A percentile compares a stretch with the other conserved stretches of the same genome.
Conservation (phyloP, 2,113 vertebrate species). For the Salvator merianae region DNA sequence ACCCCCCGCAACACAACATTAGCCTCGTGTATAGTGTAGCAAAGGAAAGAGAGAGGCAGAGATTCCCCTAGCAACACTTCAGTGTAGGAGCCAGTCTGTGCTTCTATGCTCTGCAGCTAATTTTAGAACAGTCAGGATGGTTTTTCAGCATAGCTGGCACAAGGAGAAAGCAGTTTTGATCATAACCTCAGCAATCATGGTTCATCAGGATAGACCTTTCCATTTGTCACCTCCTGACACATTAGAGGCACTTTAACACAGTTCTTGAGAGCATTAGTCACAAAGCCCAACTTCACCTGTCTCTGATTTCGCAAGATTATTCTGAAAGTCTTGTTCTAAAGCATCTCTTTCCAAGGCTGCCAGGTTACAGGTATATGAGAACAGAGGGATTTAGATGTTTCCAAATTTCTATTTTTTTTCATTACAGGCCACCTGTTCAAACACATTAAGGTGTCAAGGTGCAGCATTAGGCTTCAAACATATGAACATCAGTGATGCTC, state of each 20-base stretch:
- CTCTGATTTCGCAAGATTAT: background rate
- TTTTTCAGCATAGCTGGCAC: constrained; percentile 27
- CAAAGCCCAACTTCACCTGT: background rate
- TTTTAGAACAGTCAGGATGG: constrained; percentile 28
- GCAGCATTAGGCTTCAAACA: background rate
- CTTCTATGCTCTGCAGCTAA: background rate
- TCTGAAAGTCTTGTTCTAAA: background rate
- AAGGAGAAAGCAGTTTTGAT: background rate
- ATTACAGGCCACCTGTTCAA: background rate
- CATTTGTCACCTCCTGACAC: background rate
- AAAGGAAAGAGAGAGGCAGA: background rate
- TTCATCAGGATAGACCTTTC: background rate
- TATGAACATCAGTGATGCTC: too few relatives aligned
- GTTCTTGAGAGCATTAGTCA: background rate
- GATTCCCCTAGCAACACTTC: background rate
- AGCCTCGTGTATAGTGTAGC: background rate
- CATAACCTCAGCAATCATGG: background rate
- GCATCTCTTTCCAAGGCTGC: background rate
- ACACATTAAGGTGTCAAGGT: background rate
- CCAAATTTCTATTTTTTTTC: background rate
- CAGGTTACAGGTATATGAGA: background rate
- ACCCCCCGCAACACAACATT: background rate
- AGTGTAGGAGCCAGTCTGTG: fast-evolving
- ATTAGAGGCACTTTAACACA: background rate
- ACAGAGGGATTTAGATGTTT: background rate